Conservation (phyloP, 1,140 invertebrate genomes). For the Heliothis subflexa region DNA sequence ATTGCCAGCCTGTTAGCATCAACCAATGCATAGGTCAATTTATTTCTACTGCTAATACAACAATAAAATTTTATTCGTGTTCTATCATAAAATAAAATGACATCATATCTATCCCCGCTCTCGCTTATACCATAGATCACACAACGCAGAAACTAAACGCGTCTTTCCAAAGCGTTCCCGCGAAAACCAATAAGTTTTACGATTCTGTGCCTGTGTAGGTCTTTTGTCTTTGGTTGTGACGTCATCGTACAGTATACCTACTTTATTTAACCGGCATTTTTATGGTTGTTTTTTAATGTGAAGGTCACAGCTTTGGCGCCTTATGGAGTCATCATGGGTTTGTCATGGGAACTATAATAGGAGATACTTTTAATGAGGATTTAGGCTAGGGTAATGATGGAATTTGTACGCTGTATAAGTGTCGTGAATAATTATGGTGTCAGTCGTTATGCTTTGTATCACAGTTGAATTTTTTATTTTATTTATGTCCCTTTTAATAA, state of each 20-base stretch:
- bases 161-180: conserved; percentile 61
- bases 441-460: not conserved
- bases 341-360: conserved; percentile 24
- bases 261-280: conserved; percentile 16
- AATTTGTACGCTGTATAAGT: not conserved
- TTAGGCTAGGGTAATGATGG: conserved; percentile 4
- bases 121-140: conserved; percentile 44
- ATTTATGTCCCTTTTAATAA: not conserved
- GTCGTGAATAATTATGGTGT: not conserved
- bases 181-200: conserved; percentile 69
- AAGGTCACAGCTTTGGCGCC: conserved; percentile 24
- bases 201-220: conserved; percentile 44
- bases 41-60: not conserved
- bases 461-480: not conserved
- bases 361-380: conserved; percentile 4
- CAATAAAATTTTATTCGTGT: not conserved
- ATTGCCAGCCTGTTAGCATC: not conserved
- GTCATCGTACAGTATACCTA: not conserved
- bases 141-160: conserved; percentile 50
- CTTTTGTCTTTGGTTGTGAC: conserved; percentile 12
- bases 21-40: not conserved
- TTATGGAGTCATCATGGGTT: conserved; percentile 7
- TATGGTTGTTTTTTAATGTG: conserved; percentile 1
- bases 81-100: not conserved
- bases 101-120: not conserved